Base-by-base conservation (phyloP, 1,140 invertebrate species). In the Linepithema humile region DNA sequence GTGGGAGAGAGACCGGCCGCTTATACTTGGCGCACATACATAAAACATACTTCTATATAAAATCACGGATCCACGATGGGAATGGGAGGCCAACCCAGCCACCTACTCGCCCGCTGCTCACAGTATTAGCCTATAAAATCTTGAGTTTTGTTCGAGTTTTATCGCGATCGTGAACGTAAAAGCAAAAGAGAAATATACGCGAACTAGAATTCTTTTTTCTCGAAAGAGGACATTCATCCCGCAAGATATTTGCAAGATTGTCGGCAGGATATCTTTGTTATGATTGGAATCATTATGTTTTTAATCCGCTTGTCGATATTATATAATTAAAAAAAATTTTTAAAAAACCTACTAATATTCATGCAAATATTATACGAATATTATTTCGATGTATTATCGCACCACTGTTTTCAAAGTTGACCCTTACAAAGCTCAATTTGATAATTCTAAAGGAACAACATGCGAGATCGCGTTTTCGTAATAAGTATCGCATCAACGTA, bases 41-140 rank as follows among this genome's bases (percentile, higher is more conserved):
- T 88, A 88, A 91, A 89, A 85, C 82, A 88, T 89, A 74, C 62
- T 85, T 87, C 78, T 88, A 88, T 87, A 89, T 91, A 91, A 92
- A 92, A 92, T 90, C 89, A 90, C 86, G 90, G 26, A 91, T 91
- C 89, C 84, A 75, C 85, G 74, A 86, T 67, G 83, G 57, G 73
- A 40, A 32, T 35, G 64, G 50, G 5, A 57, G 74, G n/a, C 32
- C 48, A 60, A 45, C 45, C 50, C 43, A 48, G 67, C 53, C 67
- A 73, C 77, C 80, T 80, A 53, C 57, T 89, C 85, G 45, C 59
- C 77, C 35, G 75, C 60, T 55, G 59, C 64, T 73, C 83, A 67
- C 57, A 82, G 80, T 89, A 92, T 91, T 91, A 91, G 89, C 90
- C 90, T 89, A 91, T 92, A 92, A 92, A 92, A 91, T 91, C 91